Evolutionary conservation across 1,140 invertebrate species (phyloP), one percentile per base, ranked within the genome.

Genomic region (Cyclina sinensis): DNA sequence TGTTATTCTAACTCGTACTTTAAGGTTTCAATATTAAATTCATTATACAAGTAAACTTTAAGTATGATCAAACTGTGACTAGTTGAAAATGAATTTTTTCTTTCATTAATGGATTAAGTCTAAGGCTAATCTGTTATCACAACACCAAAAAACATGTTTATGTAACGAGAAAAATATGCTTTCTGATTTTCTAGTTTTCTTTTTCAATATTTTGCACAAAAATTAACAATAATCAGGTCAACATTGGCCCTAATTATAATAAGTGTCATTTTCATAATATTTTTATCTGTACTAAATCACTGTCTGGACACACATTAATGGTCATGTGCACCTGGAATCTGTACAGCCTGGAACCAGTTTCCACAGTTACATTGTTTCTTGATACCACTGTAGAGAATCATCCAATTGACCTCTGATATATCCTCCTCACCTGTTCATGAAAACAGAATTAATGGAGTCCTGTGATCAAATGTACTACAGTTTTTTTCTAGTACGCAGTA

Each of bases 341-440:
- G n/a, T 14, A 82, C 59, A 32, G 30, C 18, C 39, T 82, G 79
- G 87, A 89, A 89, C 80, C 87, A 82, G 35, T 81, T 30, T 18
- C 79, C 70, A 62, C 70, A 86, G 12, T 51, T 74, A 68, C 85
- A 83, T 11, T 57, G 37, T 48, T 81, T 82, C 54, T 89, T 89
- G 24, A 39, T 46, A 2, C 43, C 54, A 65, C 39, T 39, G n/a
- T 89, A 57, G 12, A 89, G 30, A 16, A 37, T 46, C 87, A 76
- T 73, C 87, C 87, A 89, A 30, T 24, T 11, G 2, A 82, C 65
- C 1, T 89, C 79, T 30, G 62, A 35, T 11, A 14, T 30, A 62
- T 89, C 87, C 35, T 74, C 87, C 51, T 89, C 87, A 76, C 79
- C 87, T 89, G 35, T 24, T 46, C 35, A 35, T 27, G 14, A 4